phyloP scores from a whole-genome alignment of 2,113 vertebrate genomes.

The Atractosteus spatula region DNA sequence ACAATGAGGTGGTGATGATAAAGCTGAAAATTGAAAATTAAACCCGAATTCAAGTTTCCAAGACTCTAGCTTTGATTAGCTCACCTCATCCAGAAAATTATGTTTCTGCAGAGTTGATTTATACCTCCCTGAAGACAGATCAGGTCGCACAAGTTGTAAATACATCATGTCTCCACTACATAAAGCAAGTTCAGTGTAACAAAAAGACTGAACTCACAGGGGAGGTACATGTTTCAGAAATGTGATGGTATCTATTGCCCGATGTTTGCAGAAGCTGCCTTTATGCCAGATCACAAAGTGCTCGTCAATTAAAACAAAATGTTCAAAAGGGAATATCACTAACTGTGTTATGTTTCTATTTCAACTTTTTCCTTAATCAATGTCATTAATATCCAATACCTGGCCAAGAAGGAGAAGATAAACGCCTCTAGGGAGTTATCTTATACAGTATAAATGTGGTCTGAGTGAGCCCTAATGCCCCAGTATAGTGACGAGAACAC shows the following conservation, averaged over 20 bases:
- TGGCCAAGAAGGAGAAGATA: slow-evolving; percentile 13
- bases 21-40: too few relatives aligned
- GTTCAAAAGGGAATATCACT: slow-evolving; percentile 39
- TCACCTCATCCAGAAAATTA: not conserved
- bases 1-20: too few relatives aligned
- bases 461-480: too few relatives aligned
- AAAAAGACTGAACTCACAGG: slow-evolving; percentile 28
- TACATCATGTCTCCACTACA: slow-evolving; percentile 31
- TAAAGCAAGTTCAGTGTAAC: slow-evolving; percentile 40
- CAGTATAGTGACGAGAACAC: too few relatives aligned
- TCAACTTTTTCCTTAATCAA: slow-evolving; percentile 32
- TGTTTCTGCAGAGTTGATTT: not conserved
- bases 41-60: too few relatives aligned
- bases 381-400: slow-evolving; percentile 29
- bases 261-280: slow-evolving; percentile 18
- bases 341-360: slow-evolving; percentile 30
- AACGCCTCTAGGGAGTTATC: not conserved
- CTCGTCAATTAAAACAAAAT: slow-evolving; percentile 35
- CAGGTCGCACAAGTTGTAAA: slow-evolving; percentile 22
- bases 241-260: slow-evolving; percentile 36
- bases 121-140: slow-evolving; percentile 29
- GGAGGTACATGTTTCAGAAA: slow-evolving; percentile 25
- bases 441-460: too few relatives aligned
- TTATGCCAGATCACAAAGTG: slow-evolving; percentile 29
- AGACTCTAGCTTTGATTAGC: not conserved